Base-by-base conservation (phyloP, 2,113 vertebrate species). In the Numenius arquata region DNA sequence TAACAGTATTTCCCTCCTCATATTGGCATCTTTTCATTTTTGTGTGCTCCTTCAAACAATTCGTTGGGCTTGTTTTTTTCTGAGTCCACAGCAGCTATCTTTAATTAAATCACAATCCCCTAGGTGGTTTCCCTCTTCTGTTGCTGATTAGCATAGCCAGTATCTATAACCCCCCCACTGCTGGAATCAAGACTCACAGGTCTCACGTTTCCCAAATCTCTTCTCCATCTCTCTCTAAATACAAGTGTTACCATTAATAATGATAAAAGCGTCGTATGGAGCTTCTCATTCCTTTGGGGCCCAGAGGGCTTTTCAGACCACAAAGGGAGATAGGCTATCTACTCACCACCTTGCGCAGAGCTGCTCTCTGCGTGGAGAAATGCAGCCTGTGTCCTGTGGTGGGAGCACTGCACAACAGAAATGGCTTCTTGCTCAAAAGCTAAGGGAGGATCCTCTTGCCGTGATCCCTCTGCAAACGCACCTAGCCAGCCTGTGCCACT, bases 21-120 rank as follows among this genome's bases (percentile, higher is more conserved):
- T 63, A 43, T 50, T 55, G 34, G 40, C 19, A 32, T 22, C 53
- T 66, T 74, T 55, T 71, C 6, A 3, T n/a, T 77, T 90, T 59
- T 70, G 26, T 72, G 47, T 62, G 48, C 62, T 88, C 53, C 85
- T 80, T 91, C 74, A 50, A 94, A 94, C 40, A 48, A 61, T 63
- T 72, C 65, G 19, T 80, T 82, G 29, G 78, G 17, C 43, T 86
- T 78, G 30, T 30, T 63, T 15, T n/a, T 58, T 81, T 41, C 63
- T 50, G 40, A 91, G 89, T 82, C n/a, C 53, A 34, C 58, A 76
- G 53, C 75, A 78, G 93, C 73, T 95, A 94, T 95, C 79, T 85
- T 96, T 97, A 97, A 98, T 98, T 97, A 97, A 97, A 97, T 98
- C 94, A 3, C 80, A 66, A 12, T 90, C 96, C 95, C 67, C 76